Conservation (phyloP, 2,888 invertebrate genomes). For the Flexamia atlantica region DNA sequence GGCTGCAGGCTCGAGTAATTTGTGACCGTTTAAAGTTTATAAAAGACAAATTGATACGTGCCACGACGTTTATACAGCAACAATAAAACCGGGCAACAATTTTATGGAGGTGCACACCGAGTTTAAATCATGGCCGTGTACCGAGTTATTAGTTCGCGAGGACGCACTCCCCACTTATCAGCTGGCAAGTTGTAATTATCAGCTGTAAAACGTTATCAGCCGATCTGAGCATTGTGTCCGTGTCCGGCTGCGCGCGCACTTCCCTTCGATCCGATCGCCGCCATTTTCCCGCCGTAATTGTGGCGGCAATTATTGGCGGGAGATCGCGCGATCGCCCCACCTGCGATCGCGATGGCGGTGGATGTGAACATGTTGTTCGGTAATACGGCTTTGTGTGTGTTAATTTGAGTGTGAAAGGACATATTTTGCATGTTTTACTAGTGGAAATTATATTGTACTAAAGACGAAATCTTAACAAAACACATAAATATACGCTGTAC, state of each 20-base stretch:
- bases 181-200: constrained; percentile 66
- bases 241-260: constrained; percentile 49
- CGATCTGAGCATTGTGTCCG: constrained; percentile 67
- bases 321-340: too few relatives aligned
- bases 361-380: background rate
- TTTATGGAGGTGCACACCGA: constrained; percentile 43
- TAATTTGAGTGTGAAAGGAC: too few relatives aligned
- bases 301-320: constrained; percentile 45
- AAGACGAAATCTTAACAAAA: too few relatives aligned
- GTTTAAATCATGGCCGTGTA: constrained; percentile 50
- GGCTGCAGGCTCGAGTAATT: constrained; percentile 34
- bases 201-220: constrained; percentile 67
- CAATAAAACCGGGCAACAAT: constrained; percentile 54
- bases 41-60: constrained; percentile 62
- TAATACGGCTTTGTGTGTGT: too few relatives aligned
- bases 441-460: too few relatives aligned
- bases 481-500: too few relatives aligned
- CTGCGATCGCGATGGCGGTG: background rate
- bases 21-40: constrained; percentile 58
- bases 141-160: constrained; percentile 15
- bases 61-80: constrained; percentile 46
- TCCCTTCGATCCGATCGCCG: constrained; percentile 19
- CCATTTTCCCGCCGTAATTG: constrained; percentile 54
- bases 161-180: constrained; percentile 16
- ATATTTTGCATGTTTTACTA: too few relatives aligned